Evolutionary conservation across 1,140 invertebrate species (phyloP), one percentile per base, ranked within the genome.

Genomic region (Drosophila santomea): DNA sequence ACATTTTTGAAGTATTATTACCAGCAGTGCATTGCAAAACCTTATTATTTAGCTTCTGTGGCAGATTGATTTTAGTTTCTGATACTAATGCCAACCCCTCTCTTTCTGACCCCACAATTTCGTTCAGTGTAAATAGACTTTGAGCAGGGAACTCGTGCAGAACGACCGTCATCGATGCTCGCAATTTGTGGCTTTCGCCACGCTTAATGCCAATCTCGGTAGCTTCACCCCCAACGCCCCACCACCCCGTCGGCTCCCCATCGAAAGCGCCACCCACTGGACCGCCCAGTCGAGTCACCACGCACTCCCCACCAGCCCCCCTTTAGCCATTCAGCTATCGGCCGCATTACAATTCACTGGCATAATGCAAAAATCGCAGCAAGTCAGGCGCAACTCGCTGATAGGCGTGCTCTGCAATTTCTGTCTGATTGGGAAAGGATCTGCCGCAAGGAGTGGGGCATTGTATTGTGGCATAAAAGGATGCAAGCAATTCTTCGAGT

Each of bases 311-410:
- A 25, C 8, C 25, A 2, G 8, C 32, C 28, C 23, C 45, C 10
- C n/a, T 38, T 11, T 32, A 20, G n/a, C 38, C 60, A 62, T 62
- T 43, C 54, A 8, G 48, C 67, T 71, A 71, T 71, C 67, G 39
- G 48, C 73, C 72, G 73, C 73, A 75, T 75, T 75, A 75, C 73
- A 75, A 75, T 66, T 75, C 73, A 61, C 74, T 69, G 73, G 61
- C 81, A 72, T 80, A 85, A 69, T 75, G 58, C 81, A 82, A 83
- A 83, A 83, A 83, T 76, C 75, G 75, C 47, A 86, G 74, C 82
- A 76, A 88, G 72, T 86, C 82, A 83, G 82, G 75, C 83, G 83
- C 66, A 79, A 69, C 56, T 76, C 83, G 75, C 52, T 78, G 82
- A 86, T 86, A 88, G 71, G 83, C 79, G 79, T 66, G 62, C 71